Evolutionary conservation across 2,888 invertebrate species (phyloP).

Genomic region (Melipona bicolor): DNA sequence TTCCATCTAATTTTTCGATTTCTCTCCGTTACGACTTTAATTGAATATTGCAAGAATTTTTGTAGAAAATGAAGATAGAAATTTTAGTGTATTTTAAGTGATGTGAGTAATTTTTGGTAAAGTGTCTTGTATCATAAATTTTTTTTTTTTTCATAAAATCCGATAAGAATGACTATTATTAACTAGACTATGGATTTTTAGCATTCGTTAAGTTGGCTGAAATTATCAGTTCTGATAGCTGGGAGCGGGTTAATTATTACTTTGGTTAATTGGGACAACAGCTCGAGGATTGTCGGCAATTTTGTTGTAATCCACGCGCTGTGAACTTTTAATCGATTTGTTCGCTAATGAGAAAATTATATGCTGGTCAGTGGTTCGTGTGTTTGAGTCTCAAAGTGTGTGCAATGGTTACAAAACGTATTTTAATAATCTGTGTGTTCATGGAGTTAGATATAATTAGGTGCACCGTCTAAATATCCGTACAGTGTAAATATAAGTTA

Average conservation of each 20-base stretch:
- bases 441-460: neutral
- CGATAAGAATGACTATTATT: too few relatives aligned
- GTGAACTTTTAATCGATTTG: conserved; percentile 14
- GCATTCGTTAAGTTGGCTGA: neutral
- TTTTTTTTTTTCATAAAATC: neutral
- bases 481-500: neutral
- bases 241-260: conserved; percentile 10
- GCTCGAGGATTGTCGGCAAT: neutral
- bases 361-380: neutral
- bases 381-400: neutral
- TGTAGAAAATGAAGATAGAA: too few relatives aligned
- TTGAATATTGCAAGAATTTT: too few relatives aligned
- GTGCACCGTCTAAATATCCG: neutral
- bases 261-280: conserved; percentile 2
- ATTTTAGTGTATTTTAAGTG: neutral
- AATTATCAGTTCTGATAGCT: neutral
- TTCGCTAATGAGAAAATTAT: conserved; percentile 10
- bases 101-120: neutral
- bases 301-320: neutral
- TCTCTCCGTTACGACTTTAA: neutral
- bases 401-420: neutral
- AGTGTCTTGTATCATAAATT: neutral
- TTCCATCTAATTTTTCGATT: neutral
- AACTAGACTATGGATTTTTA: too few relatives aligned
- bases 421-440: neutral